Evolutionary conservation across 2,797 vertebrate species (phyloP).

Genomic region (Pangasius djambal): DNA sequence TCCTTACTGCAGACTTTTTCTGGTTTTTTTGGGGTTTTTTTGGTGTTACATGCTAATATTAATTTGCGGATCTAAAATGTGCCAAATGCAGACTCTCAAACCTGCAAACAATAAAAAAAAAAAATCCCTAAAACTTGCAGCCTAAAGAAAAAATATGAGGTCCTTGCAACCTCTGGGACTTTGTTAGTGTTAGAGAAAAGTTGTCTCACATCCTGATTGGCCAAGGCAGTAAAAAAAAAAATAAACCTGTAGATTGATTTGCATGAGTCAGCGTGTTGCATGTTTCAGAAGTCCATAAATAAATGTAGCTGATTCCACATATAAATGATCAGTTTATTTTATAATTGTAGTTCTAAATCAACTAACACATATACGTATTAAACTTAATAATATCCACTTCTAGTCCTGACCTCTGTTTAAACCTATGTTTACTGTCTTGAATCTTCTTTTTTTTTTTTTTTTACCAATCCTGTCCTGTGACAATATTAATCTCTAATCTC

Average conservation of each 20-base stretch:
- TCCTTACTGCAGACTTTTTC: not conserved
- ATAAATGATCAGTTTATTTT: not conserved
- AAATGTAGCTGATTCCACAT: not conserved
- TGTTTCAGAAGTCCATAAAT: not conserved
- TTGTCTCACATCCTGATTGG: not conserved
- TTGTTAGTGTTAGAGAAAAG: not conserved
- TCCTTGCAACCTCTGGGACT: not conserved
- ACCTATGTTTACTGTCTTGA: not conserved
- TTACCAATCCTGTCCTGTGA: not conserved
- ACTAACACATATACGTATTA: not conserved
- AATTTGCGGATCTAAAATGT: not conserved
- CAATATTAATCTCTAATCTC: not conserved
- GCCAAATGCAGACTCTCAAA: not conserved
- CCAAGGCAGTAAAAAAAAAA: not conserved
- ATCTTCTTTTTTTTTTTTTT: not conserved
- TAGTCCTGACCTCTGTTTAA: no score
- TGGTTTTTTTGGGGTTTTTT: no score
- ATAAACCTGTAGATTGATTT: not conserved
- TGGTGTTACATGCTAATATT: not conserved
- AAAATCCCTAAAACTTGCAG: not conserved
- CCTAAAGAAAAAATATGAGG: not conserved
- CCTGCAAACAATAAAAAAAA: not conserved
- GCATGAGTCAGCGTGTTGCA: not conserved
- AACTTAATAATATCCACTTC: not conserved
- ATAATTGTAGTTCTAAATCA: not conserved